Base-by-base conservation (phyloP, 2,888 invertebrate genomes). In the Drosophila kuntzei region DNA sequence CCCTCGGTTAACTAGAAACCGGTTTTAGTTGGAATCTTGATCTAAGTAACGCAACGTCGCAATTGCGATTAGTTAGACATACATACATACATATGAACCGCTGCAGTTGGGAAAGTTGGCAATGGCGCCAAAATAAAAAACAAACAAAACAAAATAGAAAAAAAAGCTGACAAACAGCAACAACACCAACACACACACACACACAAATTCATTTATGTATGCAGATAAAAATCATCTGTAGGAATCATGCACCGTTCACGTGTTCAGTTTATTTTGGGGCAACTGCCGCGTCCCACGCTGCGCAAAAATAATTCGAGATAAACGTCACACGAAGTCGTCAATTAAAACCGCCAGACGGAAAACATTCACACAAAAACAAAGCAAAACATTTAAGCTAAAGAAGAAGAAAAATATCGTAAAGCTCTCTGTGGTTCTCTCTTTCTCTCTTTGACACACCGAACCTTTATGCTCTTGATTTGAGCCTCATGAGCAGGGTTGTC, bases 221-320 rank as follows among this genome's bases (percentile, higher is more conserved):
- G 34, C 47, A 49, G 34, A 51, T 44, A 44, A 27, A 37, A 62
- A 60, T 59, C 61, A 63, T 69, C 39, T 69, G 62, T 50, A 44
- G 16, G 27, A 59, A 73, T 69, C 84, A 84, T 71, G 84, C 76
- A 71, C 49, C 54, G 54, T 77, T 77, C 85, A 84, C 84, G 79
- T 84, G 85, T 18, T 61, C 47, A 8, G 44, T 50, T 72, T 73
- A 70, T 77, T 78, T 74, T 70, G 36, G 65, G 61, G n/a, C 39
- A 51, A 43, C 58, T 51, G 53, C 4, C 7, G 65, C 74, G 43
- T 51, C 69, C 61, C 57, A 69, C 65, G 62, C 47, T 70, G 72
- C 49, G 49, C 51, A 61, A 75, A 71, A 79, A 75, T 68, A 74
- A 67, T 53, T 63, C 50, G 14, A 39, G 59, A 78, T 58, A 74